Conservation (phyloP, 2,113 vertebrate species). For the Edolisoma coerulescens region DNA sequence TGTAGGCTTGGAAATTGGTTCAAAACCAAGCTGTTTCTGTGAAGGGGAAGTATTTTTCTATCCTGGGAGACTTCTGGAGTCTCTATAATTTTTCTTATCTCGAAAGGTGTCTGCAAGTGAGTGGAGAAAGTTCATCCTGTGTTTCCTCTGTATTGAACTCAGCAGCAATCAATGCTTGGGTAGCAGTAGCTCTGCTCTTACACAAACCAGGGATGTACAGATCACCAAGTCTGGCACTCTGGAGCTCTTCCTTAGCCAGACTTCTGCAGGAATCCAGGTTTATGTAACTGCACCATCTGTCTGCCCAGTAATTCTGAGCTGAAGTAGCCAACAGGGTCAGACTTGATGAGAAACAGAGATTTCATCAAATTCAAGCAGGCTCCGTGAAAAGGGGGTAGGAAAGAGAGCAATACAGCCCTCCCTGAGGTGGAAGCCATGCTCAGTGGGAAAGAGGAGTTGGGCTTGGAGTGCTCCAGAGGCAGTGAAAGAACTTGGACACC, state of each 20-base stretch:
- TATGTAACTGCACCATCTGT: conserved; percentile 60
- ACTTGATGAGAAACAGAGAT: neutral
- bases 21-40: neutral
- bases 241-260: conserved; percentile 17
- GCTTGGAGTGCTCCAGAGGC: neutral
- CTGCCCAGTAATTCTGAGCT: neutral
- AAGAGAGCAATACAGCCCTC: rapidly evolving
- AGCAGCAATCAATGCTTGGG: neutral
- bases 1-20: neutral
- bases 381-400: neutral
- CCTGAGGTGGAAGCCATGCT: rapidly evolving
- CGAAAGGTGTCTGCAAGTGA: neutral
- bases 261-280: neutral
- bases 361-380: neutral
- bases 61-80: neutral
- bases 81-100: neutral
- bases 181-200: neutral
- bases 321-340: conserved; percentile 3
- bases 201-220: neutral
- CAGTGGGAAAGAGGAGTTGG: neutral
- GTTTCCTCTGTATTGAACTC: neutral
- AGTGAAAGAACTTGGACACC: neutral
- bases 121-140: neutral
- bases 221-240: neutral
- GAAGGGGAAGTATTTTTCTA: neutral